phyloP scores from a whole-genome alignment of 2,113 vertebrate genomes.

The Azemiops feae region DNA sequence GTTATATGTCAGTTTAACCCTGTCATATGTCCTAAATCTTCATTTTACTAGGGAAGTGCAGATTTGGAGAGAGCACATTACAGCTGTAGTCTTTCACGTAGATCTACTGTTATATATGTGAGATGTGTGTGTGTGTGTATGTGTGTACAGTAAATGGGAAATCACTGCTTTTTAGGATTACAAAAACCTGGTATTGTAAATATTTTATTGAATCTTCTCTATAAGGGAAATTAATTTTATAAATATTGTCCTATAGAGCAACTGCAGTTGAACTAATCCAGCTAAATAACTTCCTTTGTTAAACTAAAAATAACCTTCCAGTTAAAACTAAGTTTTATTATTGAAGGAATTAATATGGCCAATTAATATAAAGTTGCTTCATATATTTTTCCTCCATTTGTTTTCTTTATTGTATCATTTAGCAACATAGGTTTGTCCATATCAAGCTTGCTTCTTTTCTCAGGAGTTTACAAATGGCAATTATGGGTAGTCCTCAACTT shows the following conservation, averaged over 20 bases:
- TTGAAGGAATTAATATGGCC: neutral
- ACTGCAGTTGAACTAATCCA: neutral
- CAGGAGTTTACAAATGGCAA: neutral
- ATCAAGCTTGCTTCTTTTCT: neutral
- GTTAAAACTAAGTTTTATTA: neutral
- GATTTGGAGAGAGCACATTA: constrained; percentile 55
- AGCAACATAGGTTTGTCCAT: neutral
- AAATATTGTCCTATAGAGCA: neutral
- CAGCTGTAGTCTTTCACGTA: constrained; percentile 56
- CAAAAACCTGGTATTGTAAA: constrained; percentile 21
- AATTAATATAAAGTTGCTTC: neutral
- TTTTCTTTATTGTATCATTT: neutral
- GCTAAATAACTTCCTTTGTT: neutral
- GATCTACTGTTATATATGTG: constrained; percentile 29
- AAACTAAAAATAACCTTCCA: neutral
- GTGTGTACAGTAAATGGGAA: constrained; percentile 12
- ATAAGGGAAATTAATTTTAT: constrained; percentile 28
- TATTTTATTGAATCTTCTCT: constrained; percentile 44
- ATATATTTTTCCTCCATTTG: neutral
- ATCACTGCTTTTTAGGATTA: neutral
- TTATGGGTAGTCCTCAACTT: neutral
- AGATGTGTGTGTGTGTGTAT: no score
- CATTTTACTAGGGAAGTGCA: constrained; percentile 55
- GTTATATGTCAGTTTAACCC: constrained; percentile 67
- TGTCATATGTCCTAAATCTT: constrained; percentile 51